These are phyloP conservation scores for Chloromyia formosa DNA, from an alignment of 2,888 invertebrate species.

Conservation along the genomic window DNA sequence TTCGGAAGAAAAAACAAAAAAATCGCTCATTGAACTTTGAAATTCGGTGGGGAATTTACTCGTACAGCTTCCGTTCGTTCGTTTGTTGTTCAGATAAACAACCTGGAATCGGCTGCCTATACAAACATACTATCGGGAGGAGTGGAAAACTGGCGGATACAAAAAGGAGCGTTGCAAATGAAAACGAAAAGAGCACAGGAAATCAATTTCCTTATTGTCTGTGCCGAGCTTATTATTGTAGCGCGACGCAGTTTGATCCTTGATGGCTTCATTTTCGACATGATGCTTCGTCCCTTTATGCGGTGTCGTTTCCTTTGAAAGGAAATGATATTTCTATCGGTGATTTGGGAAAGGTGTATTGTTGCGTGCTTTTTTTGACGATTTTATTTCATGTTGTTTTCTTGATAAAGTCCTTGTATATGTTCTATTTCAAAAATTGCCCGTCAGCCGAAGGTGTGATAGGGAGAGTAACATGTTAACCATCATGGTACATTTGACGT, in stretches of 20 bases:
- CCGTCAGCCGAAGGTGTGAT: too few species aligned
- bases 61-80: background rate
- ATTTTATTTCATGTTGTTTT: too few species aligned
- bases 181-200: background rate
- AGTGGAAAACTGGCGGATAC: background rate
- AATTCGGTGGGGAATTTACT: background rate
- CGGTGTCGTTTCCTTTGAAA: background rate
- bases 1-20: too few species aligned
- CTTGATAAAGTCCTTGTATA: too few species aligned
- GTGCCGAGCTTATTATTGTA: background rate
- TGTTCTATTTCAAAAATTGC: too few species aligned
- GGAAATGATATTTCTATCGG: too few species aligned
- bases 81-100: background rate
- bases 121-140: background rate
- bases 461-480: too few species aligned
- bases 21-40: background rate
- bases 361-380: background rate
- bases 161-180: background rate
- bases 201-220: constrained; percentile 10
- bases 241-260: background rate
- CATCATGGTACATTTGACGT: too few species aligned
- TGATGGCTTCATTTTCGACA: background rate
- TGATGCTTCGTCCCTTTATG: background rate
- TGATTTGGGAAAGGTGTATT: background rate
- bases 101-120: background rate